These are phyloP conservation scores for Conus ventricosus DNA, from an alignment of 1,140 invertebrate genomes.

Conservation along the genomic window DNA sequence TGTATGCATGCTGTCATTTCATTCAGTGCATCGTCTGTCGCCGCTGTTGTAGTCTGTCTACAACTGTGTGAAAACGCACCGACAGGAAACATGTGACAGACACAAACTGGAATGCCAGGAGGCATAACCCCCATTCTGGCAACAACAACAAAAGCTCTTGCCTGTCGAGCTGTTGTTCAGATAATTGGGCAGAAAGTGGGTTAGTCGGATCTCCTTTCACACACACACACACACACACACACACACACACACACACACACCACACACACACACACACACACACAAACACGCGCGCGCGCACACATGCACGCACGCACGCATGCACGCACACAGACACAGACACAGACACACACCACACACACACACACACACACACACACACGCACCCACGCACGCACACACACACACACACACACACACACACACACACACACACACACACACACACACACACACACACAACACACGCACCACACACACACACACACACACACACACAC, in stretches of 20 bases:
- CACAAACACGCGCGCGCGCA: conserved; percentile 10
- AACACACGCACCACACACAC: no score
- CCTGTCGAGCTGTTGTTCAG: not conserved
- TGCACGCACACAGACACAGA: conserved; percentile 23
- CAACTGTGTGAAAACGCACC: no score
- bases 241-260: not conserved
- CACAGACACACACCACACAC: conserved; percentile 3
- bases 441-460: not conserved
- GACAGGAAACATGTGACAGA: not conserved
- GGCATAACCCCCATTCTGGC: not conserved
- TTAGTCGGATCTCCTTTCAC: not conserved
- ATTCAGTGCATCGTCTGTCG: no score
- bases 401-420: not conserved
- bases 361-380: no score
- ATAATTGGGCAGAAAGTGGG: not conserved
- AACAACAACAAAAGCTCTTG: not conserved
- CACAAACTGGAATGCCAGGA: not conserved
- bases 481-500: not conserved
- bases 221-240: not conserved
- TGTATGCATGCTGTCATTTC: no score
- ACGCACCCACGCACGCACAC: no score
- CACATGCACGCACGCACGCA: conserved; percentile 18
- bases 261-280: not conserved
- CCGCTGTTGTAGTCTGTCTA: no score
- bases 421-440: not conserved